A percentile compares a stretch with the other conserved stretches of the same genome.
Evolutionary conservation across 2,797 vertebrate genomes (phyloP).

Genomic region (Lutjanus campechanus): DNA sequence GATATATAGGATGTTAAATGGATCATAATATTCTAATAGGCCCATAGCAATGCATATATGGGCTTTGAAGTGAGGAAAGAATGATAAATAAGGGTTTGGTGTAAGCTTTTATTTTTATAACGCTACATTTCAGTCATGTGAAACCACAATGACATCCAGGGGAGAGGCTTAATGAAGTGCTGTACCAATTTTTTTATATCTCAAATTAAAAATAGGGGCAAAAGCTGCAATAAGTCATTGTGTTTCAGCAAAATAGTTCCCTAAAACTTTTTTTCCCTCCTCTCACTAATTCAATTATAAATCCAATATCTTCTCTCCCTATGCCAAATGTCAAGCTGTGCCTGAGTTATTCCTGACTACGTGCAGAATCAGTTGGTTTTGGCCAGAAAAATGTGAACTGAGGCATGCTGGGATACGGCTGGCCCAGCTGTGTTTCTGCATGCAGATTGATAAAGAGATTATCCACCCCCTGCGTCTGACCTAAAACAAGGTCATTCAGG

Average conservation of each 20-base stretch:
- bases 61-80: background rate
- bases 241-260: constrained; percentile 66
- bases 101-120: constrained; percentile 29
- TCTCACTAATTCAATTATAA: constrained; percentile 83
- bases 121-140: constrained; percentile 27
- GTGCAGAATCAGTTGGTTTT: constrained; percentile 79
- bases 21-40: background rate
- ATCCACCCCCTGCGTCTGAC: constrained; percentile 57
- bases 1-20: background rate
- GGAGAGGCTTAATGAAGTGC: constrained; percentile 28
- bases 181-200: background rate
- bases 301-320: constrained; percentile 82
- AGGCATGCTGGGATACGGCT: constrained; percentile 71
- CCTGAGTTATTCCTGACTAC: constrained; percentile 74
- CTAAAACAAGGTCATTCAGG: constrained; percentile 63
- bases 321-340: constrained; percentile 84
- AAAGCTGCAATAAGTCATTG: constrained; percentile 54
- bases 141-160: constrained; percentile 34
- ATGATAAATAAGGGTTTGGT: background rate
- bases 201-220: constrained; percentile 24
- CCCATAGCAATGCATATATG: too few relatives aligned
- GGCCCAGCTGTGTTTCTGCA: constrained; percentile 69
- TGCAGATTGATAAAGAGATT: constrained; percentile 74
- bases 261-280: constrained; percentile 57
- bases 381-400: constrained; percentile 70